These are phyloP conservation scores for Crotalus horridus DNA, from an alignment of 2,113 vertebrate species.

Conservation along the genomic window DNA sequence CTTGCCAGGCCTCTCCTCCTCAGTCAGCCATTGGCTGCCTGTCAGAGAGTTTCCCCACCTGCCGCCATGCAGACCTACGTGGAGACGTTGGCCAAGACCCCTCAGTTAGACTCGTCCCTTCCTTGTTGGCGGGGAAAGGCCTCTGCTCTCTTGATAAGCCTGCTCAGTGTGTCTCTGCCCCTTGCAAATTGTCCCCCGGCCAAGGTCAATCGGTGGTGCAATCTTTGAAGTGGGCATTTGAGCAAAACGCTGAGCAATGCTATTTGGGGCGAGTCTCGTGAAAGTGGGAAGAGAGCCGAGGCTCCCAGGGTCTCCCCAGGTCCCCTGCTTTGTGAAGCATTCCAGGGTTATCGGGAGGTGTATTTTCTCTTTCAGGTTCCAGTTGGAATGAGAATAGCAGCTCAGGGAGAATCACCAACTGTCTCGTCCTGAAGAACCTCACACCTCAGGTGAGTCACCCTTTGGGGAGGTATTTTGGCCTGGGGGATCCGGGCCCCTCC, in stretches of 20 bases:
- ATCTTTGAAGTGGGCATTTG: background rate
- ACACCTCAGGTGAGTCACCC: slow-evolving; percentile 90
- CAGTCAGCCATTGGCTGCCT: background rate
- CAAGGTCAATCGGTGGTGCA: background rate
- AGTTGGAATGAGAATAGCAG: slow-evolving; percentile 92
- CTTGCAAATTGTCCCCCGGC: background rate
- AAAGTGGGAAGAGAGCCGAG: background rate
- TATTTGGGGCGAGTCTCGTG: background rate
- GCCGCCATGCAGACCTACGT: background rate
- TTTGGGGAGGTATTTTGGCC: too few relatives aligned
- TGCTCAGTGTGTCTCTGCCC: background rate
- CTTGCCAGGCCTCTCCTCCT: background rate
- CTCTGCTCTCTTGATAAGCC: background rate
- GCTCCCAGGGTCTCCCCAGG: background rate
- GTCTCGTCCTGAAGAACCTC: slow-evolving; percentile 99
- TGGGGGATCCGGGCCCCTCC: background rate
- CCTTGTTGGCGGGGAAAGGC: background rate
- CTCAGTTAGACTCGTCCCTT: background rate
- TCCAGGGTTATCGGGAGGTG: background rate
- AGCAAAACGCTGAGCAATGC: too few relatives aligned
- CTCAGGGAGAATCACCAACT: slow-evolving; percentile 98
- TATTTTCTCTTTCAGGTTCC: slow-evolving; percentile 74
- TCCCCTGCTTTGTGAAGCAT: background rate
- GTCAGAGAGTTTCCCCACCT: background rate
- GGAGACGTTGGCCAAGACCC: background rate